A percentile compares a stretch with the other conserved stretches of the same genome.
Evolutionary conservation across 2,888 invertebrate species (phyloP).

Genomic region (Leptura quadrifasciata): DNA sequence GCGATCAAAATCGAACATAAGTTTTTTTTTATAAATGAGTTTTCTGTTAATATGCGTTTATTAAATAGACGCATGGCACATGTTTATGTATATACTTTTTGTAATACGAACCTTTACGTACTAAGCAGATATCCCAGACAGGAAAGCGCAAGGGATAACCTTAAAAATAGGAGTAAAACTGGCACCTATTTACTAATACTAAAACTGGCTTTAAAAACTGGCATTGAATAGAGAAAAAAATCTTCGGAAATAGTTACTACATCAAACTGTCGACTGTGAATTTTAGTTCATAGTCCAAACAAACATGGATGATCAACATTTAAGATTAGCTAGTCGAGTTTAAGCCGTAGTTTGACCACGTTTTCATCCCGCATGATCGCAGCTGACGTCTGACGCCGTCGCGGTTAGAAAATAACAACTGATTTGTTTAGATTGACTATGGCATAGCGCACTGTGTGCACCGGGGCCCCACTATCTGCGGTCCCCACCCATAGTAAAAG

Average conservation of each 20-base stretch:
- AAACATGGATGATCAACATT: conserved; percentile 41
- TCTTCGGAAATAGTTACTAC: conserved; percentile 27
- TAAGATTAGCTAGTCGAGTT: conserved; percentile 28
- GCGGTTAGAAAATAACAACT: conserved; percentile 47
- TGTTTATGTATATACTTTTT: background rate
- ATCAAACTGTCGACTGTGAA: conserved; percentile 17
- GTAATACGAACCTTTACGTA: conserved; percentile 34
- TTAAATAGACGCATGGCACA: background rate
- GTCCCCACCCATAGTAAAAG: conserved; percentile 62
- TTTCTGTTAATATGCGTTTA: no score
- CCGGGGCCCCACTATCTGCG: conserved; percentile 52
- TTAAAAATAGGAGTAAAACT: conserved; percentile 35
- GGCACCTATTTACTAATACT: conserved; percentile 39
- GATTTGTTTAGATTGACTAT: conserved; percentile 50
- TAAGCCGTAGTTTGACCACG: conserved; percentile 26
- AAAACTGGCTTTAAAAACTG: conserved; percentile 37
- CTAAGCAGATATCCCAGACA: conserved; percentile 23
- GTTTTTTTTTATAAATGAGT: no score
- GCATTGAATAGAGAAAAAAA: conserved; percentile 22
- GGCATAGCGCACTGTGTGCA: conserved; percentile 54
- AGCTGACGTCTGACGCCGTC: conserved; percentile 40
- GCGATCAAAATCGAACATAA: no score
- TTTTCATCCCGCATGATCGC: conserved; percentile 37
- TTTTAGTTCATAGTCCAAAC: conserved; percentile 50
- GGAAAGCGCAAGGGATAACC: conserved; percentile 12